Evolutionary conservation across 2,113 vertebrate genomes (phyloP), one percentile per base, ranked within the genome.

Genomic region (Etia nguti): DNA sequence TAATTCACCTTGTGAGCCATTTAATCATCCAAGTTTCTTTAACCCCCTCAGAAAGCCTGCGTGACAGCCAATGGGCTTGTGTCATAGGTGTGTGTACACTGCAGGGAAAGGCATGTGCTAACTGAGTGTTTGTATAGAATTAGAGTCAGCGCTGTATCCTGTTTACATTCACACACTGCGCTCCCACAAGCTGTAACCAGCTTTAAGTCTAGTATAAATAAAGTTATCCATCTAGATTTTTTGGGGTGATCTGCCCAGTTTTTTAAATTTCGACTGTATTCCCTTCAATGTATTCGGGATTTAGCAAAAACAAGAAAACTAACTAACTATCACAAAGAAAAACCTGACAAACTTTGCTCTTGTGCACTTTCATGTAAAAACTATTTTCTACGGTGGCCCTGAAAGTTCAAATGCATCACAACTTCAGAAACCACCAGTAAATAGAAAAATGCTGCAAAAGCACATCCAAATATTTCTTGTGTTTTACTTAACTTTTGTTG

Each of bases 81-180:
- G 86, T 87, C 87, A 83, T 55, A 86, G 89, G 83, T 90, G 88
- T 94, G 87, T 94, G 92, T 91, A 86, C 90, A 75, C 83, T 87
- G 8, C 8, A 50, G 86, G 88, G 88, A 89, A 80, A 93, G 91
- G 92, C 91, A 91, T 89, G 86, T 11, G 22, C 90, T 90, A 86
- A 92, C 79, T 92, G 90, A 87, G 84, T 89, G 88, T 90, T 87
- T 88, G 88, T 88, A 80, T 90, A 84, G 89, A 90, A 79, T 84
- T 81, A 85, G 54, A 82, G 86, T 83, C 85, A 81, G 31, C 10
- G 10, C n/a, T 13, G 18, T 70, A 86, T 89, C 88, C 91, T 93
- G 92, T 93, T 94, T 94, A 93, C 83, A 73, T 92, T 92, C 79
- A 84, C 86, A 86, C 26, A 5, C 80, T 10, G 43, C 6, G 1